Percentiles rank a stretch among this genome's conserved stretches.
Conservation (phyloP, 2,113 vertebrate genomes). For the Aphyosemion australe region DNA sequence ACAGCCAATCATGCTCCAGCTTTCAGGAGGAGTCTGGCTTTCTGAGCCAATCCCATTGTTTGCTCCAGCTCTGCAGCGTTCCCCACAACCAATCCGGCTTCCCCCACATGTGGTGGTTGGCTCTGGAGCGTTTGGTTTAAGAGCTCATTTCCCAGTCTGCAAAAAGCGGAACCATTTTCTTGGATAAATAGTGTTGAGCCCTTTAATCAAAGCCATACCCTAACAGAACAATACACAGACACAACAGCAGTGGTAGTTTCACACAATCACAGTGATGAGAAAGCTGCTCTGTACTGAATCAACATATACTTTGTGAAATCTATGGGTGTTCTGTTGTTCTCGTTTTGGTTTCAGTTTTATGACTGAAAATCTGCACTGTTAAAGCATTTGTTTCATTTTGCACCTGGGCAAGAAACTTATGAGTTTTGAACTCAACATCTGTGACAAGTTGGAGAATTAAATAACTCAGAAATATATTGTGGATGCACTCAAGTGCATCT, state of each 20-base stretch:
- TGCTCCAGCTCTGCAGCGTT: constrained; percentile 10
- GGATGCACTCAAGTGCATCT: too few relatives aligned
- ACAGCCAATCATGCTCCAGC: constrained; percentile 47
- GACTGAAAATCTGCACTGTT: too few relatives aligned
- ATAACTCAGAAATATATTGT: too few relatives aligned
- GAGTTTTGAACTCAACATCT: too few relatives aligned
- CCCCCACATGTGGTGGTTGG: constrained; percentile 58
- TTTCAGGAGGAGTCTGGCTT: constrained; percentile 18
- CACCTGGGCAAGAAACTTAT: too few relatives aligned
- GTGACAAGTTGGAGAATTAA: too few relatives aligned
- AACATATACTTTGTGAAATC: neutral
- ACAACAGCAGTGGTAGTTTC: neutral
- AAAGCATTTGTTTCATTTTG: too few relatives aligned
- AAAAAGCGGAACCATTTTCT: constrained; percentile 63
- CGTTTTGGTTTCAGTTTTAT: too few relatives aligned
- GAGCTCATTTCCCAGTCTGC: constrained; percentile 70
- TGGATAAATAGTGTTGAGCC: constrained; percentile 55
- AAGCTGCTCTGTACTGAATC: neutral
- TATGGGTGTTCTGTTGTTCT: neutral
- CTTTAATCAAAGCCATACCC: constrained; percentile 64
- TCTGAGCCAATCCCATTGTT: constrained; percentile 43
- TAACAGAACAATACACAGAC: constrained; percentile 38
- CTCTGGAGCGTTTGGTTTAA: constrained; percentile 57
- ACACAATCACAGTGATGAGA: constrained; percentile 17
- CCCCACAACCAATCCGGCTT: constrained; percentile 37